Evolutionary conservation across 2,797 vertebrate species (phyloP).

Genomic region (Mastacembelus armatus): DNA sequence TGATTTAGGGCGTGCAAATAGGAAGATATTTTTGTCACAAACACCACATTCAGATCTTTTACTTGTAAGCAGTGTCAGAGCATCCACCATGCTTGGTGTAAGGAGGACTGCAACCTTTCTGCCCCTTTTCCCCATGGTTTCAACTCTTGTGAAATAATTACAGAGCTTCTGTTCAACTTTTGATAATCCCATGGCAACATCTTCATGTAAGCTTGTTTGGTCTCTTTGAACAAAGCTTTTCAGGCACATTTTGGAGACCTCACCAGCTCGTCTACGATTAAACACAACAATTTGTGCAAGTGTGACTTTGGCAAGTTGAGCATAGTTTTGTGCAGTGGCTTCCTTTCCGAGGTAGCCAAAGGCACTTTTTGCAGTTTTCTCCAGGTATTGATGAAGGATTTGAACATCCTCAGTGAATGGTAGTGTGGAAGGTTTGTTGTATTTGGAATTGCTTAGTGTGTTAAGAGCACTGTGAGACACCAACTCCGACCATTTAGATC

Average conservation of each 20-base stretch:
- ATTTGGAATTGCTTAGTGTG: constrained; percentile 10
- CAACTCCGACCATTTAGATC: constrained; percentile 29
- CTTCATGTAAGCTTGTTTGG: constrained; percentile 13
- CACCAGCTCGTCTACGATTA: constrained; percentile 46
- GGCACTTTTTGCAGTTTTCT: constrained; percentile 10
- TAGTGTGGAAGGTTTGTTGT: constrained; percentile 28
- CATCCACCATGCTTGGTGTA: constrained; percentile 7
- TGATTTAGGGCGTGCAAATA: constrained; percentile 45
- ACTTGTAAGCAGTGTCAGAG: not conserved
- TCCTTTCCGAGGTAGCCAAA: constrained; percentile 6
- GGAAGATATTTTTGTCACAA: constrained; percentile 14
- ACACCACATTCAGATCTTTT: constrained; percentile 23
- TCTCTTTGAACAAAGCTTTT: constrained; percentile 38
- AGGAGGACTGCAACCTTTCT: constrained; percentile 37
- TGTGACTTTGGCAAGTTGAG: constrained; percentile 21
- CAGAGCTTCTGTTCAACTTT: constrained; percentile 40
- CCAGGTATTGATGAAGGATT: constrained; percentile 9
- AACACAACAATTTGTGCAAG: constrained; percentile 53
- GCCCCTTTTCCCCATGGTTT: constrained; percentile 24
- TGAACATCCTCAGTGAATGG: constrained; percentile 42
- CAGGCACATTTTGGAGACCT: constrained; percentile 53
- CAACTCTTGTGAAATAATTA: constrained; percentile 17
- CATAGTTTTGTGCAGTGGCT: constrained; percentile 20
- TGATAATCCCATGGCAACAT: constrained; percentile 40
- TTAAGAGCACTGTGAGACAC: constrained; percentile 27